Conservation (phyloP, 1,140 invertebrate genomes). For the Octopus bimaculoides region DNA sequence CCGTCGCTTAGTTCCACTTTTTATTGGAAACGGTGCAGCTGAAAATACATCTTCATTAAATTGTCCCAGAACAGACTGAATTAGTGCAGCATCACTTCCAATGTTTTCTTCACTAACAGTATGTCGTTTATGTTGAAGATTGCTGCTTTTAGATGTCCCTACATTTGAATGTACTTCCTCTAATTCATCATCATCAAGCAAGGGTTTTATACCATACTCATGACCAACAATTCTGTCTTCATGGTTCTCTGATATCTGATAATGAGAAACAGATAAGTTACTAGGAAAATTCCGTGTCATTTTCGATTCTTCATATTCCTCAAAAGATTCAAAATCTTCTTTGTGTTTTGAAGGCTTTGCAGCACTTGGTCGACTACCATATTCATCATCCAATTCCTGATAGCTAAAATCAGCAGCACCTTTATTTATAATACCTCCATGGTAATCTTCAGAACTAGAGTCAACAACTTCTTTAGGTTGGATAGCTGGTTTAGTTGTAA, state of each 20-base stretch:
- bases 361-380: constrained; percentile 45
- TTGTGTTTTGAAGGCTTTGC: constrained; percentile 11
- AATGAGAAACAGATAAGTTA: not conserved
- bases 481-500: constrained; percentile 37
- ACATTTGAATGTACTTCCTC: constrained; percentile 60
- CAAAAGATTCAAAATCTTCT: constrained; percentile 8
- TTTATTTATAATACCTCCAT: constrained; percentile 18
- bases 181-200: constrained; percentile 76
- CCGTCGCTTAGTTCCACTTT: constrained; percentile 37
- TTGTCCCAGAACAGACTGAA: not conserved
- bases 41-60: constrained; percentile 47
- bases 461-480: constrained; percentile 40
- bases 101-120: constrained; percentile 7
- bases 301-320: not conserved
- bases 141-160: not conserved
- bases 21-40: constrained; percentile 53
- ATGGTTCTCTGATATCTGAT: constrained; percentile 10
- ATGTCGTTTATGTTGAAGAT: not conserved
- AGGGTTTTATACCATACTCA: constrained; percentile 74
- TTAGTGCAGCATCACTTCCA: not conserved
- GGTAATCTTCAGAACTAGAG: constrained; percentile 47
- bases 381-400: constrained; percentile 54
- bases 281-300: not conserved
- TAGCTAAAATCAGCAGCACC: constrained; percentile 46
- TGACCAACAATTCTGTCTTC: constrained; percentile 68